Evolutionary conservation across 2,797 vertebrate species (phyloP), one percentile per base, ranked within the genome.

Genomic region (Lacerta bilineata): DNA sequence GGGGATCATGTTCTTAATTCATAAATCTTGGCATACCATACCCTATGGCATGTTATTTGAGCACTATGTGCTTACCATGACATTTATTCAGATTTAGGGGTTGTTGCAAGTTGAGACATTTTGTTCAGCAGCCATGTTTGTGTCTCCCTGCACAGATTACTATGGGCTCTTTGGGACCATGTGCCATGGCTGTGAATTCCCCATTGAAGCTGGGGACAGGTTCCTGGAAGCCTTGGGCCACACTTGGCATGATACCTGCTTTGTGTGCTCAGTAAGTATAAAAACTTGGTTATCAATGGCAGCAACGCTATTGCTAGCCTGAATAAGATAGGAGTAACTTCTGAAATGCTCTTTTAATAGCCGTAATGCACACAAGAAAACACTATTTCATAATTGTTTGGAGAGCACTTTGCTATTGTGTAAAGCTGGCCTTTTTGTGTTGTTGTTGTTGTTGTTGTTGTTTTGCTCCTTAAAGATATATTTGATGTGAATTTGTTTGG

Each of bases 221-320:
- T 99, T 99, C 93, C 97, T 99, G 93, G 98, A 99, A 92, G 99
- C 98, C 55, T 93, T 99, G 84, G 98, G 98, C 68, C 97, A 96
- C 93, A 99, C 98, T 94, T 99, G 99, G 99, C 99, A 99, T 8
- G 99, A 99, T 94, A 99, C 98, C 91, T 99, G 99, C 96, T 99
- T 99, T 88, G 99, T 99, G 29, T 99, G 99, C 87, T 96, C 97
- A 0, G 99, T 99, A 97, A 94, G 98, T 98, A 90, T 92, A 89
- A 89, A 86, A 71, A 79, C 36, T 77, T 88, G 80, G 33, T 79
- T 88, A 36, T 77, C 43, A n/a, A 0, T 50, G 64, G 23, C 41
- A 66, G 64, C 74, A 29, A 6, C 6, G 15, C 89, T 78, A 55
- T 55, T 91, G 90, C 87, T 91, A 46, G 75, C 83, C 87, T 90